Conservation (phyloP, 2,888 invertebrate genomes). For the Cataglyphis altisquamis region DNA sequence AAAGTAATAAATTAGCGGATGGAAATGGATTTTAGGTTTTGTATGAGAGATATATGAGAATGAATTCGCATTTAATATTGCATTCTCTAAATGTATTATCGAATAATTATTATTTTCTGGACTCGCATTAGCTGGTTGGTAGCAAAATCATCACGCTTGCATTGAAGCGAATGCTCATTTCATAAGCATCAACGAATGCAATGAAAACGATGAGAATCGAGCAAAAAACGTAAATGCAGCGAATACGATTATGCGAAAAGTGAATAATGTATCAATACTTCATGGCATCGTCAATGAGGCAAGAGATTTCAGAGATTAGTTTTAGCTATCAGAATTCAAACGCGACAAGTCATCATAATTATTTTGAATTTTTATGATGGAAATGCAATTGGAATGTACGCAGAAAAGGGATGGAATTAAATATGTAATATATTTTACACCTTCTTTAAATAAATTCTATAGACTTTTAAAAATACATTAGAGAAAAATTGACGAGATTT, state of each 20-base stretch:
- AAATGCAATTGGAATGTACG: neutral
- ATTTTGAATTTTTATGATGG: neutral
- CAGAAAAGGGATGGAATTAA: neutral
- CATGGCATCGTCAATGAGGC: conserved; percentile 36
- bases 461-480: neutral
- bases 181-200: conserved; percentile 59
- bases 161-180: conserved; percentile 54
- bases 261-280: conserved; percentile 40
- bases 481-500: neutral
- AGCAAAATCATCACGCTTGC: conserved; percentile 65
- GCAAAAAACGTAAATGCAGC: conserved; percentile 55
- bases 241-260: conserved; percentile 21
- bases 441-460: neutral
- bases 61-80: conserved; percentile 68
- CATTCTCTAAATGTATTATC: conserved; percentile 41
- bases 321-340: neutral
- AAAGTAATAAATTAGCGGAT: conserved; percentile 53
- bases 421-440: neutral
- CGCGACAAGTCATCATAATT: conserved; percentile 15
- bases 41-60: conserved; percentile 16
- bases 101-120: conserved; percentile 71
- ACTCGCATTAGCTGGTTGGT: conserved; percentile 54
- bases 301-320: conserved; percentile 25
- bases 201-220: conserved; percentile 33
- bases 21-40: conserved; percentile 48